phyloP scores from a whole-genome alignment of 2,888 invertebrate species.

The Perdita meconis region DNA sequence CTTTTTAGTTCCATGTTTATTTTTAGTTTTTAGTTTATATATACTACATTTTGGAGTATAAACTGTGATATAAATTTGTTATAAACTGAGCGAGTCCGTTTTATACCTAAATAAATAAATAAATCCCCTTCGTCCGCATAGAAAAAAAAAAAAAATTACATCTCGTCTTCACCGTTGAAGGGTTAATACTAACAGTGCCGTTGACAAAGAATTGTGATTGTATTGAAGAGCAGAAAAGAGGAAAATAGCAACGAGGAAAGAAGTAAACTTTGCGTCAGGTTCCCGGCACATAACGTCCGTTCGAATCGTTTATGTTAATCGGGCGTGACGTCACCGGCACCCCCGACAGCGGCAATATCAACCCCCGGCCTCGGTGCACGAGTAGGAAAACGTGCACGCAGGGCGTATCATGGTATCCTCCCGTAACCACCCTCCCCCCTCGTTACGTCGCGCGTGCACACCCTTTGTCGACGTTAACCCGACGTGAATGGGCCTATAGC shows the following conservation, averaged over 20 bases:
- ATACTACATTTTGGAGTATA: too few relatives aligned
- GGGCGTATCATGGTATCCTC: conserved; percentile 65
- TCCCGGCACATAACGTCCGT: conserved; percentile 49
- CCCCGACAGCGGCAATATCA: conserved; percentile 72
- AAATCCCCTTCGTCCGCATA: too few relatives aligned
- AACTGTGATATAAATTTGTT: too few relatives aligned
- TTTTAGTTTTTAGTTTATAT: too few relatives aligned
- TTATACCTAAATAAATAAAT: too few relatives aligned
- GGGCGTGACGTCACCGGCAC: conserved; percentile 76
- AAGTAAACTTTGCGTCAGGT: conserved; percentile 16
- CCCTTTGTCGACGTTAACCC: conserved; percentile 82
- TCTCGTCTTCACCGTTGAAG: too few relatives aligned
- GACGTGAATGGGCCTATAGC: conserved; percentile 80
- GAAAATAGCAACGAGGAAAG: conserved; percentile 1
- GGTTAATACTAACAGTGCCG: too few relatives aligned
- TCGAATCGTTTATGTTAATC: conserved; percentile 77
- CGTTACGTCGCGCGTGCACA: conserved; percentile 60
- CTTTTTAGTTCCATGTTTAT: too few relatives aligned
- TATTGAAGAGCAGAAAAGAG: not conserved
- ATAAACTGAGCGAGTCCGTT: too few relatives aligned
- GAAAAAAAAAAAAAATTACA: too few relatives aligned
- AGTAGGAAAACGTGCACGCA: conserved; percentile 64
- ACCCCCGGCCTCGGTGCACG: conserved; percentile 66
- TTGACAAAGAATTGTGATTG: too few relatives aligned
- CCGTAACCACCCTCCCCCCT: conserved; percentile 45